Base-by-base conservation (phyloP, 2,797 vertebrate species). In the Hoplostethus mediterraneus region DNA sequence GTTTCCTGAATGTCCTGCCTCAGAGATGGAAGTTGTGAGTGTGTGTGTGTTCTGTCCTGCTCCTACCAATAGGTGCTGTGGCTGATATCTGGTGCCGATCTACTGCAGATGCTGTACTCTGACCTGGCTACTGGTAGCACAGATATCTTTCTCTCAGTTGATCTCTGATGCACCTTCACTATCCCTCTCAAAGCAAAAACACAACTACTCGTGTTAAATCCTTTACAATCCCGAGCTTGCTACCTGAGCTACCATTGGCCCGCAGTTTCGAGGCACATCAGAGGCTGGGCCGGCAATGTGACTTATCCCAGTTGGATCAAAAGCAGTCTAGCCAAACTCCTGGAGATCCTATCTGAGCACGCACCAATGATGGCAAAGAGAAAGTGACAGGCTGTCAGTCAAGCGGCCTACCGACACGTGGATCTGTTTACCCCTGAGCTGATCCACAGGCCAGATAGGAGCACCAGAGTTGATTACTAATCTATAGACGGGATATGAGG, bases 381-480 rank as follows among this genome's bases (percentile, higher is more conserved):
- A 82, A 90, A 90, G 90, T 91, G 94, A 94, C 93, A 83, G 82
- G 87, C 92, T 90, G 94, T 93, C 95, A 92, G 84, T 95, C 94
- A 94, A 86, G 75, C 30, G 1, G 71, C 59, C 48, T 12, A 6
- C 79, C 62, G 87, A 92, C 93, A 95, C 88, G 92, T 95, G 95
- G 94, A 89, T 90, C 89, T 83, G 85, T 87, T 95, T 95, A 93
- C 87, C 33, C 53, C n/a, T 0, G 38, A 57, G 64, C 86, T 73
- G 92, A 94, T 94, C 81, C 83, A 78, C 58, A 5, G 45, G 65
- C 57, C 82, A 87, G 93, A 95, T 94, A 93, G 80, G 56, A 79
- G 75, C 54, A 58, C 38, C 69, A 47, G 74, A 76, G 80, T 75
- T 86, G 87, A 93, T 90, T 84, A 79, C 83, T 74, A 60, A 87